Evolutionary conservation across 2,113 vertebrate species (phyloP), one percentile per base, ranked within the genome.

Genomic region (Myxocyprinus asiaticus): DNA sequence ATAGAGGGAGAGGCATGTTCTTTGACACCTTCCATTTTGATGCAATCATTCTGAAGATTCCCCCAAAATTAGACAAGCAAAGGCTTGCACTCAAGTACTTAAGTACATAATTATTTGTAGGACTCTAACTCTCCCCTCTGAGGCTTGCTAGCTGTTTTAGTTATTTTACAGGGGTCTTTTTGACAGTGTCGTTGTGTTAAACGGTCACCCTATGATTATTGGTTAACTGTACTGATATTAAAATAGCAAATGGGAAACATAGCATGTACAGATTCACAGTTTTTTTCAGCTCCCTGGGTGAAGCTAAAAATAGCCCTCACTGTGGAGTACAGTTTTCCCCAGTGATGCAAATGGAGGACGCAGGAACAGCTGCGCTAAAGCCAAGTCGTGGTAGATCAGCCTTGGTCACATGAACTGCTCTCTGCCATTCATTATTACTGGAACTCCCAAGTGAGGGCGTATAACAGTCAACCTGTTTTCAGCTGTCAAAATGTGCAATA

Each of bases 311-410:
- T 33, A 33, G 22, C 22, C 22, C 22, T 33, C 22, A 81, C 88
- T 80, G 84, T 88, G 90, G 88, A 92, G 88, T 89, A 89, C 87
- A 88, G 86, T 91, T 93, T 92, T 92, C 91, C 92, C 89, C 84
- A 87, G 87, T 80, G 84, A 89, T 89, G 88, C 71, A 74, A 84
- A 87, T 71, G 81, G 88, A 90, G 91, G 89, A 88, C 86, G 70
- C 85, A 86, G 85, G 83, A 92, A 92, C 92, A 94, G 92, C 92
- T 94, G 92, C 83, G 85, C 81, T 88, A 83, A 90, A 92, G 89
- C 92, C 89, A 90, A 89, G 90, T 90, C 81, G 84, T 86, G 85
- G 90, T 90, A 88, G 86, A 89, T 87, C 88, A 89, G 82, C 73
- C 80, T 14, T 76, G 84, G 87, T 90, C 89, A 91, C 85, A 82